Evolutionary conservation across 2,113 vertebrate genomes (phyloP), one percentile per base, ranked within the genome.

Genomic region (Pelmatolapia mariae): DNA sequence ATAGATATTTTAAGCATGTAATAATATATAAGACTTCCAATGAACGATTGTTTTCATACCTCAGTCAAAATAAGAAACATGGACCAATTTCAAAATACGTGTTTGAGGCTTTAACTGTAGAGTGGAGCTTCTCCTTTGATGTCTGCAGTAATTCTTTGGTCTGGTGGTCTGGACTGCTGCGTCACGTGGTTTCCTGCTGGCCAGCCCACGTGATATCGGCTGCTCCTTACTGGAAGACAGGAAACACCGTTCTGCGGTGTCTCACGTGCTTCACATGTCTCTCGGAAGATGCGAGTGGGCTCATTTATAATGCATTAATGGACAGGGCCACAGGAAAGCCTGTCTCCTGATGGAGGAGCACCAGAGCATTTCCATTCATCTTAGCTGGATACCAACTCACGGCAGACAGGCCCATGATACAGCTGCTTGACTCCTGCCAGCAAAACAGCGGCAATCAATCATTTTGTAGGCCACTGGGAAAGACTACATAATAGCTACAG

Each of bases 221-320:
- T 2, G 66, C 89, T 87, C 87, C 91, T 96, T 96, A 95, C 94
- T 93, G 95, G 95, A 96, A 95, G 87, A 90, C 95, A 95, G 95
- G 95, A 96, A 95, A 84, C 68, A 4, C 38, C 80, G 86, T 82
- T 91, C 91, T 91, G 91, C 91, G 93, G 92, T 89, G 89, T 93
- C 93, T 94, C 89, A 90, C 93, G 54, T 83, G 87, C 85, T 89
- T 94, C 92, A 85, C 92, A 73, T 93, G 89, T 91, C 93, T 94
- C 83, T 87, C 66, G 43, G 91, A 93, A 92, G 89, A 92, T 91
- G 92, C 84, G 53, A 52, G 88, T 40, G 82, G 85, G 88, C 82
- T 95, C 89, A 92, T 95, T 93, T 89, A 95, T 94, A 95, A 95
- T 95, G 93, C 93, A 94, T 94, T 94, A 90, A 93, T 91, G 92